phyloP scores from a whole-genome alignment of 2,113 vertebrate genomes.

The Strix uralensis region DNA sequence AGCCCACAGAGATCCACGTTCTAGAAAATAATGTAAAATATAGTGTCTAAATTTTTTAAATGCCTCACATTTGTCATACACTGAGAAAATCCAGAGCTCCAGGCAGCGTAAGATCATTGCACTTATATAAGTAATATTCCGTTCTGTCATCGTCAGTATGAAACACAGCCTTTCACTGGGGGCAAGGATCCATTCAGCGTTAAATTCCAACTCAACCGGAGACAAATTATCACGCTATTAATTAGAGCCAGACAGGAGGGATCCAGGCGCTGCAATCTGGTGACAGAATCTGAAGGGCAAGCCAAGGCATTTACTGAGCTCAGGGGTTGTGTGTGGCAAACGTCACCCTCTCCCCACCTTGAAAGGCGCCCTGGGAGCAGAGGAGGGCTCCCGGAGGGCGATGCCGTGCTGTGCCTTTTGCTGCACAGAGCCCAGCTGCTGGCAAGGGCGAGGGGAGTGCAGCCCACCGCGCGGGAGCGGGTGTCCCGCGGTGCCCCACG shows the following conservation, averaged over 20 bases:
- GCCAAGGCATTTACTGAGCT: neutral
- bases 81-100: conserved; percentile 23
- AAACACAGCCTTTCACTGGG: neutral
- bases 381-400: fast-evolving
- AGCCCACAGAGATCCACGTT: neutral
- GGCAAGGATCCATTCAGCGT: neutral
- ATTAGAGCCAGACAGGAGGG: neutral
- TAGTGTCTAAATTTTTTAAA: conserved; percentile 1
- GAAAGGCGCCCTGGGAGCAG: fast-evolving
- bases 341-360: neutral
- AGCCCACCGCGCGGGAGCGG: fast-evolving
- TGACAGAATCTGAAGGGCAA: neutral
- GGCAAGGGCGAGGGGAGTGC: neutral
- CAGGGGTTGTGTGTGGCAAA: fast-evolving
- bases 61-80: neutral
- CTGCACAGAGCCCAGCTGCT: neutral
- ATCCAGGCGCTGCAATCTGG: neutral
- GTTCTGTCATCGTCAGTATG: neutral
- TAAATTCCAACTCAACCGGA: neutral
- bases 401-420: fast-evolving
- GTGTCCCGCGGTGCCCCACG: fast-evolving
- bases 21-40: conserved; percentile 46
- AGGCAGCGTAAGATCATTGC: neutral
- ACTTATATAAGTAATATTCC: neutral
- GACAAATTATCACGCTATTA: neutral